Evolutionary conservation across 2,888 invertebrate species (phyloP).

Genomic region (Vanessa cardui): DNA sequence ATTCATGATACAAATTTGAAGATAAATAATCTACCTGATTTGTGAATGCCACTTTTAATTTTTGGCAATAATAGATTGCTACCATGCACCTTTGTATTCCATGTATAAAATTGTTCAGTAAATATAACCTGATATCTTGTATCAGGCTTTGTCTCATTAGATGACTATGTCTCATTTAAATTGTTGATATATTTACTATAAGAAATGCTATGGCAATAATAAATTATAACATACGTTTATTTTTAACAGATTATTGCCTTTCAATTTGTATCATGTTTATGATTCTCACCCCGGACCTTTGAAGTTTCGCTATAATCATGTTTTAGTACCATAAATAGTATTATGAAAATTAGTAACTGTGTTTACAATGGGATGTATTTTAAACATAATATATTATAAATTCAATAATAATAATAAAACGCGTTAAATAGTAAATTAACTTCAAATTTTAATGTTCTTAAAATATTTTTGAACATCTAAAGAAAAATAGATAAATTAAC

Average conservation of each 20-base stretch:
- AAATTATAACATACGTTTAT: background rate
- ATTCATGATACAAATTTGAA: slow-evolving; percentile 3
- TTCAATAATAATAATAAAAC: background rate
- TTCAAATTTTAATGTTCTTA: slow-evolving; percentile 21
- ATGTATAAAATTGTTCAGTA: too few species aligned
- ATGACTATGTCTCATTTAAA: too few species aligned
- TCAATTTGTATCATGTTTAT: background rate
- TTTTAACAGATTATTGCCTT: background rate
- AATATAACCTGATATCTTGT: too few species aligned
- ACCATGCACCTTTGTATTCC: too few species aligned
- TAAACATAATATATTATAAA: too few species aligned
- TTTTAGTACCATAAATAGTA: background rate
- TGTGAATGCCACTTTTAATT: too few species aligned
- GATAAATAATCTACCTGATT: background rate
- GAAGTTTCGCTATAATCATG: slow-evolving; percentile 1
- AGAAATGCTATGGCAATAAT: too few species aligned
- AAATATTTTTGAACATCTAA: slow-evolving; percentile 34
- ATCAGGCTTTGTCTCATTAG: too few species aligned
- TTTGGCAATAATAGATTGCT: too few species aligned
- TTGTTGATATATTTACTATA: too few species aligned
- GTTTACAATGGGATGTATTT: slow-evolving; percentile 27
- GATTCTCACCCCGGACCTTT: background rate
- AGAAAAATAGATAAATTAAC: slow-evolving; percentile 37
- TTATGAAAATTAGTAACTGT: slow-evolving; percentile 17
- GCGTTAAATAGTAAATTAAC: slow-evolving; percentile 12